phyloP scores from a whole-genome alignment of 2,113 vertebrate species.

The Stigmatopora argus region DNA sequence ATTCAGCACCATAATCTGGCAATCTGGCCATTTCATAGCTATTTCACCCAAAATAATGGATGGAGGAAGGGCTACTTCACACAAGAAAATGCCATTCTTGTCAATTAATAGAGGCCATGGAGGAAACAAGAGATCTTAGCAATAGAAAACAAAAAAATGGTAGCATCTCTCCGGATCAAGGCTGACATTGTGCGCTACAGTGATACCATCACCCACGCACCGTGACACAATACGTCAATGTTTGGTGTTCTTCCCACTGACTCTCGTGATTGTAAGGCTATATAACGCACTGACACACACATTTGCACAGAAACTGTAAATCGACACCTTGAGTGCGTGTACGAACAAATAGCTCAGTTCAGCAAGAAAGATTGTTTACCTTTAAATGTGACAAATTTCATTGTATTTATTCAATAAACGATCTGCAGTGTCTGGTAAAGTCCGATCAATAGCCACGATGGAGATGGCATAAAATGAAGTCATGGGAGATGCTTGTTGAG shows the following conservation, averaged over 20 bases:
- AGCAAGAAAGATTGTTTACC: background rate
- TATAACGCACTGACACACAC: constrained; percentile 7
- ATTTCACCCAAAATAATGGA: background rate
- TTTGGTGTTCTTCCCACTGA: constrained; percentile 41
- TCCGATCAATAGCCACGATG: constrained; percentile 15
- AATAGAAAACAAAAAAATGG: constrained; percentile 14
- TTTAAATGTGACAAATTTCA: background rate
- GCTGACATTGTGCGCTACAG: constrained; percentile 61
- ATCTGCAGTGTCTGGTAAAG: background rate
- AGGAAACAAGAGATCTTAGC: constrained; percentile 12
- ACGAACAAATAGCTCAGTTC: background rate
- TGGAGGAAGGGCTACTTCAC: background rate
- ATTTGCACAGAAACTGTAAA: background rate
- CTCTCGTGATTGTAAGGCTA: constrained; percentile 29
- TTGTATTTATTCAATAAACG: background rate
- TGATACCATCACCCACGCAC: constrained; percentile 49
- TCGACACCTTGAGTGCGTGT: constrained; percentile 5
- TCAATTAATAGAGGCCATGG: constrained; percentile 10
- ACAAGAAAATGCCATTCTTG: constrained; percentile 15
- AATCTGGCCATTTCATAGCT: no score
- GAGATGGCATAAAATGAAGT: constrained; percentile 17
- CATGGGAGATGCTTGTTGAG: constrained; percentile 37
- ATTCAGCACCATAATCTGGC: no score
- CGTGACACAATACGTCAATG: constrained; percentile 66
- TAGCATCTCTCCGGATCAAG: constrained; percentile 46